phyloP scores from a whole-genome alignment of 2,113 vertebrate species.

The human (Homo sapiens) region GRCh38 chr9:108673501-108674000 shows the following conservation, averaged over 20 bases:
- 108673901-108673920: too few relatives aligned
- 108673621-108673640: background rate
- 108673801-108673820: background rate
- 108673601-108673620: background rate
- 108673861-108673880: too few relatives aligned
- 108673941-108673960: too few relatives aligned
- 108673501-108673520: background rate
- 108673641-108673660: background rate
- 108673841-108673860: background rate
- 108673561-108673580: background rate
- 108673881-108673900: too few relatives aligned
- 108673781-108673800: background rate
- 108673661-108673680: background rate
- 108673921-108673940: too few relatives aligned
- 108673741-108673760: background rate
- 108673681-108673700: background rate
- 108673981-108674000: background rate
- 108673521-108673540: background rate
- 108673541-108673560: slow-evolving; percentile 11
- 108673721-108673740: background rate
- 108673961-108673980: too few relatives aligned
- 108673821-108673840: background rate
- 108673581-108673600: background rate
- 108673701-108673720: background rate
- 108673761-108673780: background rate